A percentile compares a stretch with the other conserved stretches of the same genome.
Conservation (phyloP, 2,113 vertebrate species). For the Trachemys scripta region DNA sequence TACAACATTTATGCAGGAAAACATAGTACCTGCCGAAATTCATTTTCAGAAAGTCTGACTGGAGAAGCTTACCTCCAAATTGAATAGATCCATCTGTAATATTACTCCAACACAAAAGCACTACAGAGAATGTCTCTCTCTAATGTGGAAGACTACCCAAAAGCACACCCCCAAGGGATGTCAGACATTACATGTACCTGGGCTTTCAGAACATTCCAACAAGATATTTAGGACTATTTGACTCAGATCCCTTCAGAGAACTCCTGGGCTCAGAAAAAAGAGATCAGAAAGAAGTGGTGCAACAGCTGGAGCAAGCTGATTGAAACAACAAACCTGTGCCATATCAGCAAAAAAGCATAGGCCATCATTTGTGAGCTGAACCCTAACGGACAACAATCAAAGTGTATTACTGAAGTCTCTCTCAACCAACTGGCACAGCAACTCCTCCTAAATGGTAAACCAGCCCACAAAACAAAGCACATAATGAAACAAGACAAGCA, state of each 20-base stretch:
- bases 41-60: too few relatives aligned
- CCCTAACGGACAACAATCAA: neutral
- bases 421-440: too few relatives aligned
- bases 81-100: too few relatives aligned
- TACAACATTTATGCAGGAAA: too few relatives aligned
- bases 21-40: too few relatives aligned
- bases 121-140: too few relatives aligned
- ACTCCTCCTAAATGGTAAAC: neutral
- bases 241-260: neutral
- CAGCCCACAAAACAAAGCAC: neutral
- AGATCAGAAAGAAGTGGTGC: neutral
- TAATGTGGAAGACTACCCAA: too few relatives aligned
- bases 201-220: neutral
- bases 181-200: neutral
- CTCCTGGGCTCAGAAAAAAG: neutral
- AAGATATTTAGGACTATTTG: neutral
- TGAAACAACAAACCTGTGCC: neutral
- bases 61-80: too few relatives aligned
- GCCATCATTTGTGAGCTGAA: neutral
- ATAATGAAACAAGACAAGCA: neutral
- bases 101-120: too few relatives aligned
- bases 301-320: neutral
- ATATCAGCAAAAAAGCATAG: too few relatives aligned
- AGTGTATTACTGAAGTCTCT: neutral
- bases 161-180: too few relatives aligned